Conservation (phyloP, 2,113 vertebrate genomes). For the Xenopus laevis region DNA sequence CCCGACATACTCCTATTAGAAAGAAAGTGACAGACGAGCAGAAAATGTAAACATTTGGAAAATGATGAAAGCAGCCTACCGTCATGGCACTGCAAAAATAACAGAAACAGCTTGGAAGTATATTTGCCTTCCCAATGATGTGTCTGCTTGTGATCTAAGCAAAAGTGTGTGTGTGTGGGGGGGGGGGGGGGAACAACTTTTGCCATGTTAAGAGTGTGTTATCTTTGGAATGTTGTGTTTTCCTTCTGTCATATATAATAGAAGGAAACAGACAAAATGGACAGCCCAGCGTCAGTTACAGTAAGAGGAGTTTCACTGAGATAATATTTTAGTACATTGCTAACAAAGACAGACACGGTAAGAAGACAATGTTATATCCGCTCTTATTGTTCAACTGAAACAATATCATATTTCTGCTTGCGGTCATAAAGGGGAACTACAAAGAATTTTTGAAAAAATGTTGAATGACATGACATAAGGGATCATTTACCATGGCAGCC, state of each 20-base stretch:
- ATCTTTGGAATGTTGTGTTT: neutral
- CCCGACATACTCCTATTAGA: constrained; percentile 1
- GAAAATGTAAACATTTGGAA: constrained; percentile 5
- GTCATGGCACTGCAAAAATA: constrained; percentile 6
- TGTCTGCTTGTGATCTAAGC: constrained; percentile 12
- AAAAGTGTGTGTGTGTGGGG: too few relatives aligned
- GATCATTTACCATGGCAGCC: too few relatives aligned
- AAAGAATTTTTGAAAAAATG: too few relatives aligned
- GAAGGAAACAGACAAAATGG: neutral
- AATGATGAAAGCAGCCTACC: constrained; percentile 30
- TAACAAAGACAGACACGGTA: neutral
- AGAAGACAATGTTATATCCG: neutral
- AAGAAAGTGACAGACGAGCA: neutral
- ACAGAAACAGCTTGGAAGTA: neutral
- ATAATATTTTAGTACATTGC: neutral
- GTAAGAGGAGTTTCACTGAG: neutral
- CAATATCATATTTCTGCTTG: too few relatives aligned
- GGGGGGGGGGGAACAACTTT: neutral
- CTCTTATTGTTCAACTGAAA: neutral
- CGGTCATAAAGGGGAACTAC: too few relatives aligned
- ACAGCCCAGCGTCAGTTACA: neutral
- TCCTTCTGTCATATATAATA: constrained; percentile 5
- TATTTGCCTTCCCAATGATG: constrained; percentile 7
- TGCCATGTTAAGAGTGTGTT: neutral
- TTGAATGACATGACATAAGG: too few relatives aligned